These are phyloP conservation scores for Helleia helle DNA, from an alignment of 2,888 invertebrate genomes.

Conservation along the genomic window DNA sequence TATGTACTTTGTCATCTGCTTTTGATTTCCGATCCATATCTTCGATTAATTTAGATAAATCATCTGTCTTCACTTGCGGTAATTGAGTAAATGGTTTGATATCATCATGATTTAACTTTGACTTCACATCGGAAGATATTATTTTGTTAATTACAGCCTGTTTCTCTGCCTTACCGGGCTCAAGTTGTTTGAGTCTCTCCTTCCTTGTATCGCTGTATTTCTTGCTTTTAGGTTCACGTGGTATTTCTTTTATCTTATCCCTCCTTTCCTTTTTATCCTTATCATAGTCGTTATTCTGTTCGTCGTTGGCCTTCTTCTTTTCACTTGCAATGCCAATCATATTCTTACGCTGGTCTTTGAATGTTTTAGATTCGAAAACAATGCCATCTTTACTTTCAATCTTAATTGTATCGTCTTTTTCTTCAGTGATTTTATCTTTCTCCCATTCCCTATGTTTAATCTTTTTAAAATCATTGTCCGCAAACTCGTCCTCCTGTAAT, in stretches of 20 bases:
- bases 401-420: constrained; percentile 47
- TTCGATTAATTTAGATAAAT: constrained; percentile 59
- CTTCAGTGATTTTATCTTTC: constrained; percentile 46
- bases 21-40: constrained; percentile 59
- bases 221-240: constrained; percentile 60
- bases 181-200: constrained; percentile 51
- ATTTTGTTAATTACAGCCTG: constrained; percentile 50
- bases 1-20: constrained; percentile 36
- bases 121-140: constrained; percentile 47
- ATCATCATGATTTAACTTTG: constrained; percentile 54
- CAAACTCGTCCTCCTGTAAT: constrained; percentile 57
- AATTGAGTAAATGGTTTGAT: constrained; percentile 68
- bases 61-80: constrained; percentile 66
- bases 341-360: constrained; percentile 53
- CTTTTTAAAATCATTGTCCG: constrained; percentile 60
- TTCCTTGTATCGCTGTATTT: constrained; percentile 67
- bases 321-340: constrained; percentile 45
- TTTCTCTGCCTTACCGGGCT: constrained; percentile 50
- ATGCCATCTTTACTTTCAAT: constrained; percentile 44
- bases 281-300: constrained; percentile 55
- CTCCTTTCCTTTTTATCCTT: constrained; percentile 51
- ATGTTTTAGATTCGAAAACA: constrained; percentile 57
- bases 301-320: constrained; percentile 62
- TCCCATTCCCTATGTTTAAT: constrained; percentile 65
- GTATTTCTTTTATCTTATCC: constrained; percentile 58